phyloP scores from a whole-genome alignment of 2,797 vertebrate species.

The Mus minutoides region DNA sequence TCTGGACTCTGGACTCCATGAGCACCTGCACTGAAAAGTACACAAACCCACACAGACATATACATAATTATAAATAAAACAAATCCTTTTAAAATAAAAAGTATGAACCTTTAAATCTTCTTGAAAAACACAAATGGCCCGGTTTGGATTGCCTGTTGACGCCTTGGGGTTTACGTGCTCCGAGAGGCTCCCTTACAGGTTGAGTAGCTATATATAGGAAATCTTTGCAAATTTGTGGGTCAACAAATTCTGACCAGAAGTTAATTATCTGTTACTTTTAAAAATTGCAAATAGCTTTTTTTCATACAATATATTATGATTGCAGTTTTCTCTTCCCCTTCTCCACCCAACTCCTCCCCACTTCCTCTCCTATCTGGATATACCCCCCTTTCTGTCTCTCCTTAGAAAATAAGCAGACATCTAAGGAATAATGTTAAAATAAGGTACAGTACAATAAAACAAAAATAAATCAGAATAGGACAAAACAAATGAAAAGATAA shows the following conservation, averaged over 20 bases:
- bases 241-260: conserved; percentile 30
- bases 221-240: not conserved
- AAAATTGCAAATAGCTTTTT: not conserved
- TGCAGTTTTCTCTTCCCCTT: not conserved
- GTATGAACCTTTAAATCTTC: not conserved
- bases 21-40: not conserved
- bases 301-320: not conserved
- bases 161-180: not conserved
- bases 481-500: not conserved
- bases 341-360: not conserved
- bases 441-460: not conserved
- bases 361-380: too few relatives aligned
- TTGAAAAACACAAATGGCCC: conserved; percentile 14
- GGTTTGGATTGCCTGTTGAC: not conserved
- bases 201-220: conserved; percentile 17
- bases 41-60: not conserved
- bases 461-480: not conserved
- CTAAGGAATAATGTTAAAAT: not conserved
- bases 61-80: not conserved
- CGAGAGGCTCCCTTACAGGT: conserved; percentile 16
- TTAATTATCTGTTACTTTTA: conserved; percentile 53
- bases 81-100: not conserved
- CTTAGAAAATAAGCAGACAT: not conserved
- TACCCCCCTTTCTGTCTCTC: not conserved
- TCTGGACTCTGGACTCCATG: not conserved